Evolutionary conservation across 1,140 invertebrate species (phyloP).

Genomic region (Drosophila tropicalis): DNA sequence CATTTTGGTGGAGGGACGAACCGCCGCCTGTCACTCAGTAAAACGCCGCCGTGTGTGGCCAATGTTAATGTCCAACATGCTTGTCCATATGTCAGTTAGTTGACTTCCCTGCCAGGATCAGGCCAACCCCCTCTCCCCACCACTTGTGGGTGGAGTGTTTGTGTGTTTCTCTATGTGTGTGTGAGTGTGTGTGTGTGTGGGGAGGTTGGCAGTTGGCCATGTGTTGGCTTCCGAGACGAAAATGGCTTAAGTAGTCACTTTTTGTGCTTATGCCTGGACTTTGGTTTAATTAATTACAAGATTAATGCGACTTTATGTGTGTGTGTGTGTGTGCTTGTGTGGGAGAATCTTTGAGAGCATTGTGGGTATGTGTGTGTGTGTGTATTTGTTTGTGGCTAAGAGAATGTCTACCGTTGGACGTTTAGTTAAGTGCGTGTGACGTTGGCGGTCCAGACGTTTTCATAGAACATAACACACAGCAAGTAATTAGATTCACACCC

Average conservation of each 20-base stretch:
- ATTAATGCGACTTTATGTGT: conserved; percentile 65
- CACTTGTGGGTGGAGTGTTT: neutral
- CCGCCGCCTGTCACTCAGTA: conserved; percentile 64
- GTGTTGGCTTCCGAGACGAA: conserved; percentile 72
- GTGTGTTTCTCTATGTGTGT: neutral
- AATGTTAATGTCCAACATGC: conserved; percentile 72
- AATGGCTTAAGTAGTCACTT: conserved; percentile 81
- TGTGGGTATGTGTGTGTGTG: conserved; percentile 35
- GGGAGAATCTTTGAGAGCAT: conserved; percentile 9
- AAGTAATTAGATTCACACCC: conserved; percentile 67
- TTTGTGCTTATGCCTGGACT: conserved; percentile 79
- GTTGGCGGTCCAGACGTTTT: conserved; percentile 38
- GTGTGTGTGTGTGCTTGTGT: conserved; percentile 16
- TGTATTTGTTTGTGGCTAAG: conserved; percentile 9
- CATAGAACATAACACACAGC: conserved; percentile 44
- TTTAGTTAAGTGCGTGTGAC: conserved; percentile 48
- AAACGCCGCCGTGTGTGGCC: conserved; percentile 48
- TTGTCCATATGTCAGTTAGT: conserved; percentile 76
- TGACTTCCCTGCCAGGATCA: conserved; percentile 40
- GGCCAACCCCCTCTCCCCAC: neutral
- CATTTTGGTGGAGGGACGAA: conserved; percentile 51
- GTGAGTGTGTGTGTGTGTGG: conserved; percentile 10
- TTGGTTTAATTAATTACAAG: conserved; percentile 82
- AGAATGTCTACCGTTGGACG: conserved; percentile 32
- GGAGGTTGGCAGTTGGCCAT: conserved; percentile 46